Percentiles rank a stretch among this genome's conserved stretches.
Evolutionary conservation across 2,797 vertebrate genomes (phyloP).

Genomic region (Tiaroga cobitis): DNA sequence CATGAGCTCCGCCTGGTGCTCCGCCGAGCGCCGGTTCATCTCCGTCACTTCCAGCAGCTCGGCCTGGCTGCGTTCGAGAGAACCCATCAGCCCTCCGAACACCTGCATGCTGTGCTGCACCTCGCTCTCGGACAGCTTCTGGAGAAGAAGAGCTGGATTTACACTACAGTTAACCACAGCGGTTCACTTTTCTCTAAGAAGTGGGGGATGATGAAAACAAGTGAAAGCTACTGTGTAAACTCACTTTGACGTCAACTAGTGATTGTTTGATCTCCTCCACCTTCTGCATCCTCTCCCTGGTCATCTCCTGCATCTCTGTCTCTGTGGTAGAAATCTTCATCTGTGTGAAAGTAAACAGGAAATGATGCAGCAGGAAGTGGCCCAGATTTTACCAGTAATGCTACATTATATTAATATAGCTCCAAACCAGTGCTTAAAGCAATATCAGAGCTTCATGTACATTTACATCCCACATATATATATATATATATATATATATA

Average conservation of each 20-base stretch:
- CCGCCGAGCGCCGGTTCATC: constrained; percentile 61
- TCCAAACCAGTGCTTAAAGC: background rate
- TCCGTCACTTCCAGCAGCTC: constrained; percentile 73
- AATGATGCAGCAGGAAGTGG: constrained; percentile 21
- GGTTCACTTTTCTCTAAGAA: background rate
- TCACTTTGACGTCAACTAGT: constrained; percentile 68
- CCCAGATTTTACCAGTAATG: background rate
- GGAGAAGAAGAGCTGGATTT: background rate
- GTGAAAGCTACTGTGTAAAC: background rate
- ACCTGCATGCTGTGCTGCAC: constrained; percentile 63
- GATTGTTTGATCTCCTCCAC: constrained; percentile 71
- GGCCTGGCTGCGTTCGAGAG: constrained; percentile 70
- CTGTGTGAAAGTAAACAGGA: constrained; percentile 59
- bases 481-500: too few relatives aligned
- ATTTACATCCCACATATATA: background rate
- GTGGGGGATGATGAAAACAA: background rate
- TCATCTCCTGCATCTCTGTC: constrained; percentile 71
- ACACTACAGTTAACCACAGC: background rate
- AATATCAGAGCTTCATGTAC: background rate
- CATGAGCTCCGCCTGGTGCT: constrained; percentile 67
- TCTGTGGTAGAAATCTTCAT: constrained; percentile 61
- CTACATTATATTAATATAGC: background rate
- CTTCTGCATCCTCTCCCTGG: constrained; percentile 68
- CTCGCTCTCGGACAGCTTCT: constrained; percentile 68
- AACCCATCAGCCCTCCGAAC: constrained; percentile 61